Conservation (phyloP, 2,797 vertebrate species). For the Notolepis coatsorum region DNA sequence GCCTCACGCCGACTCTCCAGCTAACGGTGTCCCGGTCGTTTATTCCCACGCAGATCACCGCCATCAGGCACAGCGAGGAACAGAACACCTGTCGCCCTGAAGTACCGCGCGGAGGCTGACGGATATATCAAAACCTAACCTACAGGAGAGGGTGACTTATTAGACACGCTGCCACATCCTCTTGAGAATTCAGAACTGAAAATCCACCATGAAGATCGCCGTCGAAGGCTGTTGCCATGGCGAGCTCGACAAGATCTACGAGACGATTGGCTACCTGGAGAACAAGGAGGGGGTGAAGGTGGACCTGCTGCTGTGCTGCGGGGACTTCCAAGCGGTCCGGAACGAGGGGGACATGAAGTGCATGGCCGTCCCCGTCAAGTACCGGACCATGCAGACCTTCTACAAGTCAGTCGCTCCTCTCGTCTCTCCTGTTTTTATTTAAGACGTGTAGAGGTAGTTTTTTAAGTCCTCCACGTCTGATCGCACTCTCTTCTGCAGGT, state of each 20-base stretch:
- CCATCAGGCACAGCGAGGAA: not conserved
- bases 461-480: not conserved
- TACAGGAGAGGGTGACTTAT: not conserved
- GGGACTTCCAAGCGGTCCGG: constrained; percentile 96
- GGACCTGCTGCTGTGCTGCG: constrained; percentile 94
- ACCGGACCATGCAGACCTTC: constrained; percentile 95
- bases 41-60: not conserved
- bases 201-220: constrained; percentile 90
- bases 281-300: constrained; percentile 85
- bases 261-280: constrained; percentile 90
- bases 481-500: constrained; percentile 75
- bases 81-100: not conserved
- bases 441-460: not conserved
- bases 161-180: not conserved
- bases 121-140: not conserved
- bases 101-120: not conserved
- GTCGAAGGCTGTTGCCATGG: constrained; percentile 97
- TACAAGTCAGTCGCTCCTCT: constrained; percentile 85
- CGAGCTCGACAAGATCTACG: constrained; percentile 96
- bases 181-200: not conserved
- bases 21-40: not conserved
- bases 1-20: not conserved
- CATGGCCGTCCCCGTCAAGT: constrained; percentile 95
- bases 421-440: not conserved
- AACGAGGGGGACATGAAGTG: constrained; percentile 95